Evolutionary conservation across 2,113 vertebrate species (phyloP).

Genomic region (Upupa epops): DNA sequence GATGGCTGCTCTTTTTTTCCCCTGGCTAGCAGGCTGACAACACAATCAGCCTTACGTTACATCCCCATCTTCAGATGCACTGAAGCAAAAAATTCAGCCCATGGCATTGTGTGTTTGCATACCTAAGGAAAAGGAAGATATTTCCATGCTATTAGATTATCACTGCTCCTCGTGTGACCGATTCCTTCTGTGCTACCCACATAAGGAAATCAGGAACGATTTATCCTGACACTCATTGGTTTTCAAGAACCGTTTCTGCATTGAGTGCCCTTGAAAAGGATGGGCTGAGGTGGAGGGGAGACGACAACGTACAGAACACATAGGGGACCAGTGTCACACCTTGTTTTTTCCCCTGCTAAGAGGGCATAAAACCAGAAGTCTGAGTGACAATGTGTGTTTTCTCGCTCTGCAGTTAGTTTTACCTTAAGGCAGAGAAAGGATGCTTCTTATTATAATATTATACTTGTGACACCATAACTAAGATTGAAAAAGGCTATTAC

Average conservation of each 20-base stretch:
- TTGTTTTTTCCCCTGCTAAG: not conserved
- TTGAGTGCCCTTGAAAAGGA: accelerated
- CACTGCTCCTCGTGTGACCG: not conserved
- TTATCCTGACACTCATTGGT: not conserved
- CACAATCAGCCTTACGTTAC: not conserved
- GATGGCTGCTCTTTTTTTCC: not conserved
- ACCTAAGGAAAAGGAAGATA: not conserved
- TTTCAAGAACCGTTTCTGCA: not conserved
- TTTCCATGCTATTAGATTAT: not conserved
- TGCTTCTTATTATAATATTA: constrained; percentile 20
- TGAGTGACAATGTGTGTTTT: not conserved
- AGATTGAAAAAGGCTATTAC: constrained; percentile 38
- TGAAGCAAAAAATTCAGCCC: not conserved
- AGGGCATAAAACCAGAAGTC: not conserved
- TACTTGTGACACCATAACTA: constrained; percentile 32
- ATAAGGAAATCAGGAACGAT: not conserved
- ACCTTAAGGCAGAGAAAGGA: constrained; percentile 19
- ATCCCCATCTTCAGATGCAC: not conserved
- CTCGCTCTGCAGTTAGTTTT: not conserved
- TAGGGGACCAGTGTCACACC: not conserved
- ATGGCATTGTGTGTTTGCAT: not conserved
- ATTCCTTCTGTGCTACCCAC: not conserved
- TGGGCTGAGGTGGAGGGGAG: not conserved
- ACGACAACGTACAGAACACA: not conserved
- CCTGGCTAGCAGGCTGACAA: not conserved